Base-by-base conservation (phyloP, 2,797 vertebrate species). In the Platyrinchus mystaceus region DNA sequence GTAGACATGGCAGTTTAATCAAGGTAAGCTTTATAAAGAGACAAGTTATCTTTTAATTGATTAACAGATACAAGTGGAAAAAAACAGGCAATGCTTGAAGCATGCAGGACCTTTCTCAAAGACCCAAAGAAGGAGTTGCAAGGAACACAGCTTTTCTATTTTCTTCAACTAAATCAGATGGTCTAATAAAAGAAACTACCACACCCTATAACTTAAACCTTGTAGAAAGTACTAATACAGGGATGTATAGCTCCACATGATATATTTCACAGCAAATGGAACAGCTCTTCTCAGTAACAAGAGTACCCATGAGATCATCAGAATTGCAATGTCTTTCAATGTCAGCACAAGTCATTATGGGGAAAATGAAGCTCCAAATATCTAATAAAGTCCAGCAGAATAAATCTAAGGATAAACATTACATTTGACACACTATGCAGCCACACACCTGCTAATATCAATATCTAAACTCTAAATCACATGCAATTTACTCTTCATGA, bases 301-400 rank as follows among this genome's bases (percentile, higher is more conserved):
- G 60, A 86, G 50, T 34, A 93, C 44, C 37, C 49, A 79, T 47
- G 68, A 96, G 73, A 88, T 94, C 92, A 90, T 59, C 76, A 93
- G 55, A 90, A 37, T 79, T 44, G 39, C n/a, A 47, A 43, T 12
- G 28, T 73, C 79, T 87, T 94, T 75, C 26, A 28, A 7, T 47
- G 76, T 36, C 84, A 91, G 58, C 15, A 2, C 19, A 82, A 92
- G 47, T 87, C 55, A 87, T 68, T 55, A 69, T 1, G 2, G 39
- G 64, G 46, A 95, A 95, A 95, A 36, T 27, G 71, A 84, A 82
- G 41, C 50, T 70, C 49, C 55, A 84, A 62, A 86, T 58, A 77
- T 14, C 69, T 56, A 77, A 41, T 32, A 55, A 92, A 82, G 62
- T 60, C 36, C 77, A 94, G 69, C n/a, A 90, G 24, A 95, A 84